Conservation (phyloP, 2,888 invertebrate genomes). For the Disparrhopalites patrizii region DNA sequence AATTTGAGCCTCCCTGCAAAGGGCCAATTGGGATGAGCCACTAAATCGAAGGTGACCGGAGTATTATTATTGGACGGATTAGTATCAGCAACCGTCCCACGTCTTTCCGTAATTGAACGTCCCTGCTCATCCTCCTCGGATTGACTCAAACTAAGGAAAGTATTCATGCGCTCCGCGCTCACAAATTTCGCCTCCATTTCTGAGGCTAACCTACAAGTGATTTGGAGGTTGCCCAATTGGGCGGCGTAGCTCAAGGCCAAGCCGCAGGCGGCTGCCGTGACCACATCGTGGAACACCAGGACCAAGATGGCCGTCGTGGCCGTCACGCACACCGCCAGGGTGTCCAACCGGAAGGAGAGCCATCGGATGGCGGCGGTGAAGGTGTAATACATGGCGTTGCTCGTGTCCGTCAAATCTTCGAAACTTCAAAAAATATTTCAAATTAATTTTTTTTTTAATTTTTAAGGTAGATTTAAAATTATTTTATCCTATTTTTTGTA, state of each 20-base stretch:
- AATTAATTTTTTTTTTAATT: not conserved
- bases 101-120: not conserved
- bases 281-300: constrained; percentile 39
- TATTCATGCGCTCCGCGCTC: constrained; percentile 55
- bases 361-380: constrained; percentile 56
- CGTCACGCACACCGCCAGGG: constrained; percentile 49
- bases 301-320: constrained; percentile 39
- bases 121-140: constrained; percentile 25
- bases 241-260: constrained; percentile 61
- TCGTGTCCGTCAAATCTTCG: constrained; percentile 36
- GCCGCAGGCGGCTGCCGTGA: constrained; percentile 51
- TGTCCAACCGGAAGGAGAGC: constrained; percentile 55
- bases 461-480: not conserved
- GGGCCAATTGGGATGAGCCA: constrained; percentile 55
- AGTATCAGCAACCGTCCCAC: constrained; percentile 10
- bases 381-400: constrained; percentile 52
- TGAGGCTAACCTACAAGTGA: constrained; percentile 54
- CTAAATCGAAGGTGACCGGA: too few relatives aligned
- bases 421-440: constrained; percentile 31
- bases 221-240: constrained; percentile 60
- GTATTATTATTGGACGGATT: not conserved
- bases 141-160: constrained; percentile 46
- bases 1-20: constrained; percentile 56
- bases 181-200: constrained; percentile 56
- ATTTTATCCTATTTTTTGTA: not conserved